phyloP scores from a whole-genome alignment of 2,888 invertebrate genomes.

The Morinoia aosen region DNA sequence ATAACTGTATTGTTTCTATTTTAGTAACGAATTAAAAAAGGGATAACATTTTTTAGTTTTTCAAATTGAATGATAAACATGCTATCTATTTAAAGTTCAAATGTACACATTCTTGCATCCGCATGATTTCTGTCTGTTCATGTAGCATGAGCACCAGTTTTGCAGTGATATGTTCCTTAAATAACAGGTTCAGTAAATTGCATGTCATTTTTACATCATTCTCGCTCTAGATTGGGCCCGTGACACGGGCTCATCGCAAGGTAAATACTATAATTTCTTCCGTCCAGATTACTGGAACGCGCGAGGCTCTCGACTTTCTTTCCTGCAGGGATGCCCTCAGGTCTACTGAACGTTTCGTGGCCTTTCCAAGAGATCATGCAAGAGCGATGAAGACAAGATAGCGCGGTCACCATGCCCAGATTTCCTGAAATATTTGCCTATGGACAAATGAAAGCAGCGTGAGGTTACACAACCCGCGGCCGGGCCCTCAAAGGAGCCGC shows the following conservation, averaged over 20 bases:
- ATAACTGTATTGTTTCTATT: neutral
- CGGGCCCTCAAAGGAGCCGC: neutral
- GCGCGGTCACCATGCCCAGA: constrained; percentile 20
- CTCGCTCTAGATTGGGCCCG: neutral
- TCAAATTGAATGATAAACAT: neutral
- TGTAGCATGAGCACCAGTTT: neutral
- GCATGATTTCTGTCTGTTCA: neutral
- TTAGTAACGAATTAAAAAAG: neutral
- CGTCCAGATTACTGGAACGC: neutral
- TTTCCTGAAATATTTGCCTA: constrained; percentile 38
- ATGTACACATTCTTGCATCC: neutral
- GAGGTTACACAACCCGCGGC: constrained; percentile 23
- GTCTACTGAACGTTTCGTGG: neutral
- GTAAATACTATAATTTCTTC: constrained; percentile 3
- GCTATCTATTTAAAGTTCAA: neutral
- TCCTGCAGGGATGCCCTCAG: neutral
- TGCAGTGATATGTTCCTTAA: neutral
- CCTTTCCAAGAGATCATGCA: neutral
- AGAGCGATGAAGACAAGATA: neutral
- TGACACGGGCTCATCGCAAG: neutral
- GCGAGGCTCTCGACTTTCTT: neutral
- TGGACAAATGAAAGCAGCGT: constrained; percentile 5
- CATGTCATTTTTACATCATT: neutral
- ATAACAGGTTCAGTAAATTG: neutral
- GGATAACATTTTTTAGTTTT: neutral